phyloP scores from a whole-genome alignment of 2,888 invertebrate species.

The Lycaena phlaeas region DNA sequence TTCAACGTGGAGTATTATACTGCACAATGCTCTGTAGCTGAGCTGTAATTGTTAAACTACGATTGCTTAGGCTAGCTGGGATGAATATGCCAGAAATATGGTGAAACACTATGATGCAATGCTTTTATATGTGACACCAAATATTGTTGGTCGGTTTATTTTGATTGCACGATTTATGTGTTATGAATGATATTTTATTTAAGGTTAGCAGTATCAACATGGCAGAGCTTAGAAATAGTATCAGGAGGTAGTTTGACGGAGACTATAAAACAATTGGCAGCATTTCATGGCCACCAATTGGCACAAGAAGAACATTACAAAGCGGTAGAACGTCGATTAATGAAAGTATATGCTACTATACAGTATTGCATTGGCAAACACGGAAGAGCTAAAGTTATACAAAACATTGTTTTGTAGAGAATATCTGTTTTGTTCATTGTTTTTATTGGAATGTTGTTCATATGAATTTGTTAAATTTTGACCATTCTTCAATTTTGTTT shows the following conservation, averaged over 20 bases:
- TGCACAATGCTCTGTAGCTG: too few relatives aligned
- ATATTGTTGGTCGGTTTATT: too few relatives aligned
- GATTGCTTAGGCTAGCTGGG: too few relatives aligned
- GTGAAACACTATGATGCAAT: too few relatives aligned
- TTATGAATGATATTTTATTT: conserved; percentile 21
- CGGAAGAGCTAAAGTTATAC: conserved; percentile 63
- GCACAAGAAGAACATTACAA: conserved; percentile 80
- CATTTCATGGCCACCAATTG: conserved; percentile 73
- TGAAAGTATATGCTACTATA: conserved; percentile 82
- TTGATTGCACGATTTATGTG: too few relatives aligned
- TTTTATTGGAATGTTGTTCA: background rate
- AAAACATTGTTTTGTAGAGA: conserved; percentile 22
- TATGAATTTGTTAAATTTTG: background rate
- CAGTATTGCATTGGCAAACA: conserved; percentile 80
- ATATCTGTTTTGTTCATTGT: background rate
- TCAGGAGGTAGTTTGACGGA: conserved; percentile 81
- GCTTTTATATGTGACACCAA: too few relatives aligned
- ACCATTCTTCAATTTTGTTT: background rate
- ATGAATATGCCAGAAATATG: too few relatives aligned
- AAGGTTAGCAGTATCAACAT: conserved; percentile 81
- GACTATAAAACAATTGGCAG: conserved; percentile 57
- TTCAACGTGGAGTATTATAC: too few relatives aligned
- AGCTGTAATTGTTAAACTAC: too few relatives aligned
- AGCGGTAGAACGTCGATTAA: conserved; percentile 83
- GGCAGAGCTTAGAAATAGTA: conserved; percentile 79